Base-by-base conservation (phyloP, 2,888 invertebrate species). In the Phortica okadai region DNA sequence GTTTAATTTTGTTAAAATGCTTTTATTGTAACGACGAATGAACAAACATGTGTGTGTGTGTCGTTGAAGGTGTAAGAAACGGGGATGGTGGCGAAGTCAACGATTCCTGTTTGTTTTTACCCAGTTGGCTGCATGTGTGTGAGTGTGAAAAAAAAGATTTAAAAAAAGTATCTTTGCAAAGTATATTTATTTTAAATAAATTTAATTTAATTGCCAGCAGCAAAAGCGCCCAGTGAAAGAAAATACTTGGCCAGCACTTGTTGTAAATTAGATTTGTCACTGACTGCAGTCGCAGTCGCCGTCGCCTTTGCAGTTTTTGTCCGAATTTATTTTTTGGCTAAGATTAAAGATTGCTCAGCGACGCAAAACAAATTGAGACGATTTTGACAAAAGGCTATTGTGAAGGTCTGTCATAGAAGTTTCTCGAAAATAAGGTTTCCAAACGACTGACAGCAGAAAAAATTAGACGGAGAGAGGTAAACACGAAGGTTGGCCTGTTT, bases 131-230 rank as follows among this genome's bases (percentile, higher is more conserved):
- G 21, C 16, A 41, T 41, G 10, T 66, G 66, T 42, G 21, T 66
- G 42, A 14, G 66, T 11, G 14, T 41, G 42, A 77, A 75, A 69
- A 79, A 74, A 79, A 78, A 77, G 78, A 79, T 44, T 50, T 64
- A 59, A 73, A 78, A 72, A 64, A 33, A 64, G 11, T 21, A 33
- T 16, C n/a, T 16, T 16, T 21, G n/a, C 41, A 67, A 82, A 84
- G 84, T 86, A 82, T 82, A 84, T 86, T 87, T 86, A 83, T 84
- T 84, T 88, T 84, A 83, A 88, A 89, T 89, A 87, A 86, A 89
- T 88, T 84, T 82, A 77, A 84, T 88, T 86, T 88, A 88, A 88
- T 88, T 88, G 88, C 87, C 86, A 88, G 85, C 81, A 80, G 33
- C 33, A 33, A 82, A 79, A 79, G 77, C 67, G 78, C 58, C 78